Percentiles rank a stretch among this genome's conserved stretches.
Evolutionary conservation across 2,113 vertebrate species (phyloP).

Genomic region (Aspidoscelis tigris): DNA sequence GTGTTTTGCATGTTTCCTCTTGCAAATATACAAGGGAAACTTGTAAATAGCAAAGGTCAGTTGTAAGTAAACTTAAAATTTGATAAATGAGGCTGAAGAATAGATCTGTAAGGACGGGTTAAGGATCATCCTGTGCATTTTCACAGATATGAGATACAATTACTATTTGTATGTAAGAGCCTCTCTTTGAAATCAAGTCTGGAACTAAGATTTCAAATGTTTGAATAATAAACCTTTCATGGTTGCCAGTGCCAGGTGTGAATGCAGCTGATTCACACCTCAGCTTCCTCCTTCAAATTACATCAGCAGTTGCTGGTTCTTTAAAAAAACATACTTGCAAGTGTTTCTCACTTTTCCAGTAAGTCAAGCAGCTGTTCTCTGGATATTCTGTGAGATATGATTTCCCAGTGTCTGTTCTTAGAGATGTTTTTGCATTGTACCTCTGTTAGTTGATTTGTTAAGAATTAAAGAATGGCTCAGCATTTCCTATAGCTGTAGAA

Average conservation of each 20-base stretch:
- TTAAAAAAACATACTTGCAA: neutral
- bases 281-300: neutral
- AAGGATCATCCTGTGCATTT: neutral
- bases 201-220: neutral
- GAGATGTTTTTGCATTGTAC: neutral
- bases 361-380: neutral
- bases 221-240: neutral
- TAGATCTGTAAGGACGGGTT: neutral
- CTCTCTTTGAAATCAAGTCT: neutral
- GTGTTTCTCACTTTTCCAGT: neutral
- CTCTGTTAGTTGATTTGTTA: constrained; percentile 6
- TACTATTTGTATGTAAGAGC: neutral
- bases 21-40: neutral
- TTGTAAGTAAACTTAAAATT: neutral
- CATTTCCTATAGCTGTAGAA: neutral
- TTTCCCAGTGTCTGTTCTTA: constrained; percentile 4
- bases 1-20: no score
- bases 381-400: neutral
- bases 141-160: neutral
- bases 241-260: neutral
- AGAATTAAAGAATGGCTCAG: neutral
- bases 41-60: no score
- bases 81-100: neutral
- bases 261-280: neutral
- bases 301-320: neutral